These are phyloP conservation scores for Echinarachnius parma DNA, from an alignment of 53 echinoderm and acorn worm genomes.

Conservation along the genomic window DNA sequence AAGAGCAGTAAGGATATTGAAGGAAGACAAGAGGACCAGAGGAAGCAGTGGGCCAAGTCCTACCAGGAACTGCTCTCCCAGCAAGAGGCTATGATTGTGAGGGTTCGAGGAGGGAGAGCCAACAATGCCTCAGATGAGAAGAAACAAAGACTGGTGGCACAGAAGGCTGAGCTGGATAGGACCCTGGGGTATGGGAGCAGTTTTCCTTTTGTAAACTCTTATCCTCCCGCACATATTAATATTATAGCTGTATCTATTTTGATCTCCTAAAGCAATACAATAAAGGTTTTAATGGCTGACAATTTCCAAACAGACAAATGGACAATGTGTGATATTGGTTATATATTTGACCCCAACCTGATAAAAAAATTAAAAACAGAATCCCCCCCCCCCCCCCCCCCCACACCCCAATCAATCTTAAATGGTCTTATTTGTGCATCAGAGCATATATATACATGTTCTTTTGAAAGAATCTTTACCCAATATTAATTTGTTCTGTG, in stretches of 20 bases:
- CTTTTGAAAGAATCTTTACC: neutral
- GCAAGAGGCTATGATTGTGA: constrained; percentile 4
- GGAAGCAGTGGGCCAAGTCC: constrained; percentile 5
- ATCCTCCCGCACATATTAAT: neutral
- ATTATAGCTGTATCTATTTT: neutral
- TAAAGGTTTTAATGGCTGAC: no score
- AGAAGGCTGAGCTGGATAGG: constrained; percentile 35
- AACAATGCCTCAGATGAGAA: constrained; percentile 1
- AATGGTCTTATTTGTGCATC: neutral
- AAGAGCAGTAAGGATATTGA: neutral
- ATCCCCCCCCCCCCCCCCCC: no score
- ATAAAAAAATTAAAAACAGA: no score
- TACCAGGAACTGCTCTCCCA: constrained; percentile 5
- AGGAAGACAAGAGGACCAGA: constrained; percentile 5
- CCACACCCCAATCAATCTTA: no score
- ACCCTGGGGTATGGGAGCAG: constrained; percentile 8
- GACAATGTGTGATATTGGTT: no score
- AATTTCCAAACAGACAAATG: neutral
- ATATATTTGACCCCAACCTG: no score
- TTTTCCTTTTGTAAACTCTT: neutral
- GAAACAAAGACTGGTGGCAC: constrained; percentile 1
- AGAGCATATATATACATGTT: neutral
- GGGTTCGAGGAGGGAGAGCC: neutral
- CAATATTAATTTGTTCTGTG: neutral
- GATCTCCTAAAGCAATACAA: neutral